A percentile compares a stretch with the other conserved stretches of the same genome.
phyloP scores from a whole-genome alignment of 2,888 invertebrate species.

The Acanthococcus lagerstroemiae region DNA sequence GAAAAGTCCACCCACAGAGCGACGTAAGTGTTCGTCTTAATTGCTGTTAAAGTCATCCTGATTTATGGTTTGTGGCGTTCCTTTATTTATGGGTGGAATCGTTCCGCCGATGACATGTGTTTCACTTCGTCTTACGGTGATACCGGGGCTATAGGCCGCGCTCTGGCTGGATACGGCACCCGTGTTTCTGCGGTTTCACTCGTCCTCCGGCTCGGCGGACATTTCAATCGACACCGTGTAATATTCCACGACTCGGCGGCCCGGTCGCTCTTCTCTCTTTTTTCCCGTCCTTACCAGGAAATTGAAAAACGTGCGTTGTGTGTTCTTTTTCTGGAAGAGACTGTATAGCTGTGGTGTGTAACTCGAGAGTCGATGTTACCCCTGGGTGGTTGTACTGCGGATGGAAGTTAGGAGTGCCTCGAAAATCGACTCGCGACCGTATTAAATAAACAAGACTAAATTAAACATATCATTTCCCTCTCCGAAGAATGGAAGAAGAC shows the following conservation, averaged over 20 bases:
- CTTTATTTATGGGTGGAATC: slow-evolving; percentile 21
- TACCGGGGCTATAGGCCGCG: background rate
- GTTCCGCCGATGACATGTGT: slow-evolving; percentile 27
- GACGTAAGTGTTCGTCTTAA: slow-evolving; percentile 28
- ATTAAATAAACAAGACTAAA: slow-evolving; percentile 27
- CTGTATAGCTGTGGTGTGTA: slow-evolving; percentile 2
- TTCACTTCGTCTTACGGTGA: background rate
- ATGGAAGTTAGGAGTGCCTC: background rate
- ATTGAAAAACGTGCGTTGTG: too few species aligned
- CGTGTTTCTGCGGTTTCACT: slow-evolving; percentile 18
- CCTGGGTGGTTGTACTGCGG: slow-evolving; percentile 26
- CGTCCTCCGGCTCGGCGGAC: slow-evolving; percentile 1
- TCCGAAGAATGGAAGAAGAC: background rate
- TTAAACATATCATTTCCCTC: slow-evolving; percentile 24
- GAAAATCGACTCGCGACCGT: slow-evolving; percentile 3
- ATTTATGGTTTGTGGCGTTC: slow-evolving; percentile 26
- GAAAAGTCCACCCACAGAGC: slow-evolving; percentile 28
- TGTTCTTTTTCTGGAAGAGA: too few species aligned
- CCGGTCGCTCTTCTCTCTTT: background rate
- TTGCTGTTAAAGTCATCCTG: slow-evolving; percentile 30
- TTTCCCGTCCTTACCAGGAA: background rate
- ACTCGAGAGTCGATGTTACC: slow-evolving; percentile 20
- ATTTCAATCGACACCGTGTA: slow-evolving; percentile 28
- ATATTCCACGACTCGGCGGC: background rate
- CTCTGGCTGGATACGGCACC: too few species aligned